A percentile compares a stretch with the other conserved stretches of the same genome.
phyloP scores from a whole-genome alignment of 2,888 invertebrate genomes.

The Eilema griseolum region DNA sequence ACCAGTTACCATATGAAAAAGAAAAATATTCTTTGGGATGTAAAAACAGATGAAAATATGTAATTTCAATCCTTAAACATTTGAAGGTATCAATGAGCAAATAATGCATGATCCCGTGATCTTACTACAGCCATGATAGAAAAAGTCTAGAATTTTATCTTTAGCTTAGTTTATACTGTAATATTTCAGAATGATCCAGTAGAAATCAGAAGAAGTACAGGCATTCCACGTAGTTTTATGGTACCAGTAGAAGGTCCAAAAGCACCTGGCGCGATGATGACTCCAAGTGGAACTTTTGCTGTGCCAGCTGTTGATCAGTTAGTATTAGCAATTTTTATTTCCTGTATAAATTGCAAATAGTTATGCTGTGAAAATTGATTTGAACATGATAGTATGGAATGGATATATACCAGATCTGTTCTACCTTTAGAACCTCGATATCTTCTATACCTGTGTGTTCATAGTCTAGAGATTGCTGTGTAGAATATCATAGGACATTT shows the following conservation, averaged over 20 bases:
- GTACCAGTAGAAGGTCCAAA: conserved; percentile 96
- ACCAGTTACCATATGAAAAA: no score
- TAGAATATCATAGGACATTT: neutral
- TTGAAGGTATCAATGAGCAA: no score
- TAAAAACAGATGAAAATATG: no score
- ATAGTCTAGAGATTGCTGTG: no score
- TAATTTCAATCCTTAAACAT: no score
- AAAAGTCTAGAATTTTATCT: neutral
- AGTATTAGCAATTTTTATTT: conserved; percentile 63
- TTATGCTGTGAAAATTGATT: no score
- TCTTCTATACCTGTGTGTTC: no score
- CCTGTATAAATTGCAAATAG: no score
- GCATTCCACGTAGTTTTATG: conserved; percentile 98
- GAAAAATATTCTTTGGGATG: no score
- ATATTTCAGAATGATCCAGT: conserved; percentile 86
- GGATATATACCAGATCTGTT: no score
- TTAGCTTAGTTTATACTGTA: neutral
- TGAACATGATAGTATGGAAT: no score
- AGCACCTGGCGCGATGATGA: conserved; percentile 97
- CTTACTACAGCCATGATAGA: neutral
- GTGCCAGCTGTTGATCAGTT: conserved; percentile 96
- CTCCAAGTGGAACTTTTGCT: conserved; percentile 94
- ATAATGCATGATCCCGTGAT: neutral
- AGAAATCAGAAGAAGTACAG: conserved; percentile 97
- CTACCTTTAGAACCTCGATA: no score